Percentiles rank a stretch among this genome's conserved stretches.
These are phyloP conservation scores for Loriculus beryllinus DNA, from an alignment of 2,797 vertebrate species.

Conservation along the genomic window DNA sequence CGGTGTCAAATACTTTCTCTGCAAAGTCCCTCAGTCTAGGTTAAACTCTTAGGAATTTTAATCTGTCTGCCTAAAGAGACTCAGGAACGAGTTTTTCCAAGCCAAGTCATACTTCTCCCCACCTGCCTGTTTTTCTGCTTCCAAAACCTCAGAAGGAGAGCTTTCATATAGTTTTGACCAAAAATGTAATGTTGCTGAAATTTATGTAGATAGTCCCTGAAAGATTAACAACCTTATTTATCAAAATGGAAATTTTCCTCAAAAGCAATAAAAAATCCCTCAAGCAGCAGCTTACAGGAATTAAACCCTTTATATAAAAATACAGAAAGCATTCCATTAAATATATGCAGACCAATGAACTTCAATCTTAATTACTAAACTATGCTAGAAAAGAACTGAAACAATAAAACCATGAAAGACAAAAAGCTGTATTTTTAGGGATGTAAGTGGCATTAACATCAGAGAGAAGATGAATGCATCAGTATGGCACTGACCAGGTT, in stretches of 20 bases:
- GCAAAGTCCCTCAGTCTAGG: neutral
- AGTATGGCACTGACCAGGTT: neutral
- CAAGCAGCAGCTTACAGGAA: neutral
- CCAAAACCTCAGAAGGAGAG: neutral
- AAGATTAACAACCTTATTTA: neutral
- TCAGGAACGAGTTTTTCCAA: neutral
- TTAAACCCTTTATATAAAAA: neutral
- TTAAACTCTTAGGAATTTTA: slow-evolving; percentile 62
- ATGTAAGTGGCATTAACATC: neutral
- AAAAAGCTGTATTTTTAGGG: neutral
- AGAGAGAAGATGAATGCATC: neutral
- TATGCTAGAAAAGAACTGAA: neutral
- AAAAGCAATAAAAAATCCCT: neutral
- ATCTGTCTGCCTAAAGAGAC: slow-evolving; percentile 43
- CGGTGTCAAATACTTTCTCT: neutral
- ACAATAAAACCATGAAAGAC: neutral
- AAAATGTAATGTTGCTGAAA: neutral
- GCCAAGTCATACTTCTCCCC: slow-evolving; percentile 10
- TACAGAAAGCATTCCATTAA: neutral
- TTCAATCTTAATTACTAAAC: neutral
- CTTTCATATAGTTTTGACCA: neutral
- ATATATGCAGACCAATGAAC: neutral
- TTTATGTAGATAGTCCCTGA: neutral
- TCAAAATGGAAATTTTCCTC: neutral
- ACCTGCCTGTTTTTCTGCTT: slow-evolving; percentile 12